These are phyloP conservation scores for Machimus atricapillus DNA, from an alignment of 2,888 invertebrate species.

Conservation along the genomic window DNA sequence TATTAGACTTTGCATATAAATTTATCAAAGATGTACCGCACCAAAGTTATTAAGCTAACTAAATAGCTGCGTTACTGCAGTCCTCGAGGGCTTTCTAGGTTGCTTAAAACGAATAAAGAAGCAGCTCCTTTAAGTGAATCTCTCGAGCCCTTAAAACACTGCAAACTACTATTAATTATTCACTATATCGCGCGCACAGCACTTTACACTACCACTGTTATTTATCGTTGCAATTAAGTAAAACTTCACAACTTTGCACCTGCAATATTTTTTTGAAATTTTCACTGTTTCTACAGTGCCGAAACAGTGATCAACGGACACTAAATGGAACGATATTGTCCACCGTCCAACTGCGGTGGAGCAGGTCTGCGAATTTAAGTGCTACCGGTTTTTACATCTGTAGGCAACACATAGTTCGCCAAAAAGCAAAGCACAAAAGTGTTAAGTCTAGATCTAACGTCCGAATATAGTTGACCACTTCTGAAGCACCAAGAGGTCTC, in stretches of 20 bases:
- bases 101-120: not conserved
- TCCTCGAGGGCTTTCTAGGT: not conserved
- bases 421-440: not conserved
- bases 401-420: not conserved
- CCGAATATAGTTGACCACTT: not conserved
- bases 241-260: not conserved
- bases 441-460: not conserved
- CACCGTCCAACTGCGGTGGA: not conserved
- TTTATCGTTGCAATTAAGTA: not conserved
- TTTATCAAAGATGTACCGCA: slow-evolving; percentile 7
- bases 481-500: not conserved
- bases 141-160: not conserved
- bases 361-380: not conserved
- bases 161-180: not conserved
- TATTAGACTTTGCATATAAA: not conserved
- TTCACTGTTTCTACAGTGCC: not conserved
- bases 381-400: not conserved
- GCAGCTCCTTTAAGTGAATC: not conserved
- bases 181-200: not conserved
- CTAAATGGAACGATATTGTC: not conserved
- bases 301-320: not conserved
- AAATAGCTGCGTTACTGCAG: not conserved
- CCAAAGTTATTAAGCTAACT: not conserved
- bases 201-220: not conserved
- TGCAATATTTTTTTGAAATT: not conserved